Evolutionary conservation across 2,888 invertebrate genomes (phyloP).

Genomic region (Colletes collaris): DNA sequence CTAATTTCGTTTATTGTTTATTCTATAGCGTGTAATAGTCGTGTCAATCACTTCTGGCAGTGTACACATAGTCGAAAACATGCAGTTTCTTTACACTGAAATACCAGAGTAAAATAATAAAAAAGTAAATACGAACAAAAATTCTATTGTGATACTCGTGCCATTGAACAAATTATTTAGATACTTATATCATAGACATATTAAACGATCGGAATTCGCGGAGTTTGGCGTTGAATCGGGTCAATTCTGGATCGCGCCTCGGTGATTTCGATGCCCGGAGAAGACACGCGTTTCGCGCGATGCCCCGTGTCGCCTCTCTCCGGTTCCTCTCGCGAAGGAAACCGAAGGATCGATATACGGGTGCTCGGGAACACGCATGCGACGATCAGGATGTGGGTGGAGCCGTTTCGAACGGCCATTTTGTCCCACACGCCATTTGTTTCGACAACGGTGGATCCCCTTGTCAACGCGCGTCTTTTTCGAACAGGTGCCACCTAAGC

Average conservation of each 20-base stretch:
- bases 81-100: too few species aligned
- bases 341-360: constrained; percentile 62
- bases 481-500: constrained; percentile 12
- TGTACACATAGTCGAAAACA: too few species aligned
- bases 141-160: too few species aligned
- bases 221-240: constrained; percentile 29
- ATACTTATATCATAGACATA: too few species aligned
- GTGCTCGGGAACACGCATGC: constrained; percentile 65
- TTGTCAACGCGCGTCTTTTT: neutral
- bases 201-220: constrained; percentile 1
- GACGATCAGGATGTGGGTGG: constrained; percentile 70
- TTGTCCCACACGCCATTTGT: constrained; percentile 54
- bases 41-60: too few species aligned
- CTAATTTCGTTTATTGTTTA: too few species aligned
- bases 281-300: constrained; percentile 25
- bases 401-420: constrained; percentile 65
- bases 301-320: constrained; percentile 15
- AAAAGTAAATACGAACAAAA: too few species aligned
- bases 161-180: too few species aligned
- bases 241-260: constrained; percentile 19
- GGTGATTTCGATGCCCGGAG: constrained; percentile 67
- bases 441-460: constrained; percentile 5
- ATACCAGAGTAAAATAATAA: too few species aligned
- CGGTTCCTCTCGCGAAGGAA: constrained; percentile 33
- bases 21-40: too few species aligned